Conservation (phyloP, 2,113 vertebrate species). For the Zeus faber region DNA sequence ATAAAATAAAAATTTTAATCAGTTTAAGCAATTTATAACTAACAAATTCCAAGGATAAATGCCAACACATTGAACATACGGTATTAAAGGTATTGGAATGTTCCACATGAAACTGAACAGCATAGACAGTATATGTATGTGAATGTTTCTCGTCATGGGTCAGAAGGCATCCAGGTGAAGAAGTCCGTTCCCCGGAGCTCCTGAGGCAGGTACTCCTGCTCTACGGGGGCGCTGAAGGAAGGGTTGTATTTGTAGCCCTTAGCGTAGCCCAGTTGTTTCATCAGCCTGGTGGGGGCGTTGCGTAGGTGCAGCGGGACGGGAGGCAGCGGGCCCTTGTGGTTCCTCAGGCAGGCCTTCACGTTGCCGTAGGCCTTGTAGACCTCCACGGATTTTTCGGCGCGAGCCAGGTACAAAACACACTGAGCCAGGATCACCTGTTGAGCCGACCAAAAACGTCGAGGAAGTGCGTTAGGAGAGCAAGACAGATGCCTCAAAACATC, state of each 20-base stretch:
- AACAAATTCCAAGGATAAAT: background rate
- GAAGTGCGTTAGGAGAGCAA: background rate
- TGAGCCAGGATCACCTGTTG: slow-evolving; percentile 94
- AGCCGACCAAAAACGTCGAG: too few relatives aligned
- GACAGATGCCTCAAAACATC: background rate
- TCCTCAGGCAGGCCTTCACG: slow-evolving; percentile 86
- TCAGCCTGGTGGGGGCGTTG: slow-evolving; percentile 88
- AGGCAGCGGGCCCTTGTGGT: slow-evolving; percentile 86
- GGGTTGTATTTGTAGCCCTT: slow-evolving; percentile 95
- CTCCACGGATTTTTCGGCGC: slow-evolving; percentile 89
- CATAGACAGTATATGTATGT: background rate
- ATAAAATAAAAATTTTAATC: slow-evolving; percentile 20
- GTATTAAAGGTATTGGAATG: too few relatives aligned
- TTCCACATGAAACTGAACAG: background rate
- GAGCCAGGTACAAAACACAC: slow-evolving; percentile 88
- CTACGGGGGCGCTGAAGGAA: slow-evolving; percentile 75
- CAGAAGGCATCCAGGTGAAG: slow-evolving; percentile 73
- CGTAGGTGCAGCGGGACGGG: slow-evolving; percentile 91
- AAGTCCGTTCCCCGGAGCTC: slow-evolving; percentile 82
- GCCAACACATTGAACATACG: background rate
- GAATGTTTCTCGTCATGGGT: slow-evolving; percentile 21
- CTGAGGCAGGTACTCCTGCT: slow-evolving; percentile 89
- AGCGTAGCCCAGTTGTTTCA: slow-evolving; percentile 90
- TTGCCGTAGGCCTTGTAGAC: slow-evolving; percentile 87
- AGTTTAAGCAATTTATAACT: slow-evolving; percentile 1